Evolutionary conservation across 1,140 invertebrate genomes (phyloP).

Genomic region (Antheraea mylitta): DNA sequence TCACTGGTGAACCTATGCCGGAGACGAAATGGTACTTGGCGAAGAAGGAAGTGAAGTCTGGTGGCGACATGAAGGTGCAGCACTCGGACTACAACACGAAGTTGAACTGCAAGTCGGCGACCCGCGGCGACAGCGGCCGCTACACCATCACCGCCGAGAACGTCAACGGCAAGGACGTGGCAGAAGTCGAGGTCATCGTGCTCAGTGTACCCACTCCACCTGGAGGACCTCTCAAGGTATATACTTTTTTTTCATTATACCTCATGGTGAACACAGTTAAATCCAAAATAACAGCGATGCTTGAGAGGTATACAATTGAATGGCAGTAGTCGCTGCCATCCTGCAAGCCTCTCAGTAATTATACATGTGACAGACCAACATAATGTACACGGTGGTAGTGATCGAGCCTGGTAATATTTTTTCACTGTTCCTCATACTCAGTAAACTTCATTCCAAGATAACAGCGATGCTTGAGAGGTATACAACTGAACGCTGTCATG

Average conservation of each 20-base stretch:
- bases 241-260: not conserved
- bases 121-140: slow-evolving; percentile 92
- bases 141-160: slow-evolving; percentile 97
- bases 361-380: too few relatives aligned
- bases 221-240: slow-evolving; percentile 92
- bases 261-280: too few relatives aligned
- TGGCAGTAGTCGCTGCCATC: too few relatives aligned
- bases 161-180: slow-evolving; percentile 93
- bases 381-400: too few relatives aligned
- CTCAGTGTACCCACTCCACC: slow-evolving; percentile 94
- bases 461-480: too few relatives aligned
- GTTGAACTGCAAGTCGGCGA: slow-evolving; percentile 90
- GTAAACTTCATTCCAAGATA: too few relatives aligned
- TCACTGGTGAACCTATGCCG: slow-evolving; percentile 94
- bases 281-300: too few relatives aligned
- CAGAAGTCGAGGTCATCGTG: slow-evolving; percentile 95
- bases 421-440: too few relatives aligned
- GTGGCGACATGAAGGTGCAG: slow-evolving; percentile 86
- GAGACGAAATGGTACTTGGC: slow-evolving; percentile 91
- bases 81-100: slow-evolving; percentile 95
- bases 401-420: too few relatives aligned
- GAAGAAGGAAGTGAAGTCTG: slow-evolving; percentile 85
- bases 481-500: too few relatives aligned
- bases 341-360: too few relatives aligned
- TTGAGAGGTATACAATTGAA: too few relatives aligned